phyloP scores from a whole-genome alignment of 2,113 vertebrate genomes.

The Rhinolophus sinicus region DNA sequence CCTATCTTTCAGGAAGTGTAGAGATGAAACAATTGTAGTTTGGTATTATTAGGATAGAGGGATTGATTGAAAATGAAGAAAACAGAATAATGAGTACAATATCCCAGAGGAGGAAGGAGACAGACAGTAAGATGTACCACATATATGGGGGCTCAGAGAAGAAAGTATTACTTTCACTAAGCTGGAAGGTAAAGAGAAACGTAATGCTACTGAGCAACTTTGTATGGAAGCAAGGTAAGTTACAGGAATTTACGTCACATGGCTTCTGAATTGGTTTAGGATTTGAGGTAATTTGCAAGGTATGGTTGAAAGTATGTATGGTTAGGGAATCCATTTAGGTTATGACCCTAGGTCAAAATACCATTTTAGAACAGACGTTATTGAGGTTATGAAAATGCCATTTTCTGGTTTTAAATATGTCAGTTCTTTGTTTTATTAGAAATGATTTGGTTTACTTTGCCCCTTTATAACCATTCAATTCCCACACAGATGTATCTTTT shows the following conservation, averaged over 20 bases:
- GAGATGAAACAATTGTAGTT: neutral
- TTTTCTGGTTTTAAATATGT: conserved; percentile 22
- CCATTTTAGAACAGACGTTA: neutral
- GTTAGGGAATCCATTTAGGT: neutral
- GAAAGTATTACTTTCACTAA: neutral
- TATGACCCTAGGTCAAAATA: neutral
- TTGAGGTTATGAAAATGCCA: conserved; percentile 1
- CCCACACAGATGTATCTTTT: neutral
- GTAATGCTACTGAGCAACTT: neutral
- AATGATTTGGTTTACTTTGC: conserved; percentile 21
- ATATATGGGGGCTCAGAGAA: neutral
- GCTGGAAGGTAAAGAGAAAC: neutral
- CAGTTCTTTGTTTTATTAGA: conserved; percentile 6
- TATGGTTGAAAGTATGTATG: neutral
- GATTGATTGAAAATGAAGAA: neutral
- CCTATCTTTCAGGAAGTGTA: neutral
- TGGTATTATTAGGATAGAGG: neutral
- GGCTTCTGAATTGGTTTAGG: neutral
- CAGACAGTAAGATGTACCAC: neutral
- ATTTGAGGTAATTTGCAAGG: neutral
- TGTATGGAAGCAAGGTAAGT: neutral
- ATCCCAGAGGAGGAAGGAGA: neutral
- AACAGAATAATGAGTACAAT: neutral
- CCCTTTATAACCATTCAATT: neutral
- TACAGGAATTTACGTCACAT: neutral